Evolutionary conservation across 2,113 vertebrate species (phyloP).

Genomic region (Gobiocypris rarus): DNA sequence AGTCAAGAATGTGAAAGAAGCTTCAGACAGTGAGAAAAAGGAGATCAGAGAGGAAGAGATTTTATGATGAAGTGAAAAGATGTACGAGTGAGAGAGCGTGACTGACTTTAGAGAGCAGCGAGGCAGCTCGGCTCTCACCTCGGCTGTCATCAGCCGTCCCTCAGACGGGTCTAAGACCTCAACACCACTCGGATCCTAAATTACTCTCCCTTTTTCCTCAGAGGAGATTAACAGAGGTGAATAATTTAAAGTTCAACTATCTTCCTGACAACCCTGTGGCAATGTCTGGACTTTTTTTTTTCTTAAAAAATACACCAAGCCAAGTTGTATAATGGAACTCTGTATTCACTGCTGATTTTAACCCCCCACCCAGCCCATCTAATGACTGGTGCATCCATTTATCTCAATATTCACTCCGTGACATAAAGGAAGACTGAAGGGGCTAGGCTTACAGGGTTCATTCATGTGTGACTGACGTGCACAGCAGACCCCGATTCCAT

Average conservation of each 20-base stretch:
- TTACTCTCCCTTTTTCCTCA: slow-evolving; percentile 45
- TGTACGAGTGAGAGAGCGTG: slow-evolving; percentile 16
- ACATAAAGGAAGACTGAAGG: slow-evolving; percentile 51
- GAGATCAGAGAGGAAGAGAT: slow-evolving; percentile 55
- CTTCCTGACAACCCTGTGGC: slow-evolving; percentile 42
- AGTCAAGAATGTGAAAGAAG: slow-evolving; percentile 39
- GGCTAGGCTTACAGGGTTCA: slow-evolving; percentile 55
- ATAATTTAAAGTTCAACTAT: slow-evolving; percentile 50
- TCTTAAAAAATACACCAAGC: not conserved
- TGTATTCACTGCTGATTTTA: slow-evolving; percentile 31
- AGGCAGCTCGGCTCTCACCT: slow-evolving; percentile 43
- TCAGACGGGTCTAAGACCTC: slow-evolving; percentile 48
- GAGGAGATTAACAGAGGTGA: slow-evolving; percentile 45
- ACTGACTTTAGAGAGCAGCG: slow-evolving; percentile 41
- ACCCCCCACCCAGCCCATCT: slow-evolving; percentile 28
- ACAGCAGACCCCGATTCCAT: slow-evolving; percentile 61
- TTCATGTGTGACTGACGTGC: slow-evolving; percentile 68
- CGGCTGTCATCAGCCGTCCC: slow-evolving; percentile 55
- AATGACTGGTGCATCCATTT: slow-evolving; percentile 56
- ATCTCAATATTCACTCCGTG: slow-evolving; percentile 54
- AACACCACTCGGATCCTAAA: slow-evolving; percentile 39
- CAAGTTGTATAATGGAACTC: slow-evolving; percentile 1
- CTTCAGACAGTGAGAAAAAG: slow-evolving; percentile 46
- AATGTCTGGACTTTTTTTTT: not conserved
- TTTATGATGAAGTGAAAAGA: slow-evolving; percentile 51